Evolutionary conservation across 2,888 invertebrate species (phyloP), one percentile per base, ranked within the genome.

Genomic region (Agrypnus murinus): DNA sequence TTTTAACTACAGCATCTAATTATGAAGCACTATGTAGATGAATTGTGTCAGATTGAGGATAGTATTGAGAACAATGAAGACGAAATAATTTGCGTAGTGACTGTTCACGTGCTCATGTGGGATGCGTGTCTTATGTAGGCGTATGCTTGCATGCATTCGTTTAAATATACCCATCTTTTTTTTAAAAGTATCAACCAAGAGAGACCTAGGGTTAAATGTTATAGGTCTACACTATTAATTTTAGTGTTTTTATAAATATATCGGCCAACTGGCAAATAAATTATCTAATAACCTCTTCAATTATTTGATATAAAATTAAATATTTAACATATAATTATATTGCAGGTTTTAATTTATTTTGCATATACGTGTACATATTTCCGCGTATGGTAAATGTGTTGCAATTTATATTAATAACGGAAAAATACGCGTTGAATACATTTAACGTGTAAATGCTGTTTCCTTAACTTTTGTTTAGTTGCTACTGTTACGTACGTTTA

Each of bases 31-130:
- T 25, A 2, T 25, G 25, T 25, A 25, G 2, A 25, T 25, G 25
- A 25, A 25, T 5, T 25, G 25, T 25, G 25, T 25, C 25, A 25
- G 25, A 5, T 5, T 3, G 5, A 25, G 40, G 40, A 40, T 40
- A 40, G n/a, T 3, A 40, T 40, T 40, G 40, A 40, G 40, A 40
- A 40, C 40, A 40, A 40, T 40, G 40, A 40, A 25, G 40, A 40
- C 40, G 40, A 40, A 40, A 40, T 40, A 40, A 40, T 40, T 40
- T 40, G 40, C 40, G 40, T 40, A 40, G 40, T 40, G 40, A 40
- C 40, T 40, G 40, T 40, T 40, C 40, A 12, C 40, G 40, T 40
- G 40, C 40, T 25, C 40, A 40, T 12, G 40, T 40, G 40, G 40
- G 40, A 2, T 12, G 40, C 10, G 12, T 12, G 40, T 12, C 7